These are phyloP conservation scores for Rafetus swinhoei DNA, from an alignment of 2,113 vertebrate species.

Conservation along the genomic window DNA sequence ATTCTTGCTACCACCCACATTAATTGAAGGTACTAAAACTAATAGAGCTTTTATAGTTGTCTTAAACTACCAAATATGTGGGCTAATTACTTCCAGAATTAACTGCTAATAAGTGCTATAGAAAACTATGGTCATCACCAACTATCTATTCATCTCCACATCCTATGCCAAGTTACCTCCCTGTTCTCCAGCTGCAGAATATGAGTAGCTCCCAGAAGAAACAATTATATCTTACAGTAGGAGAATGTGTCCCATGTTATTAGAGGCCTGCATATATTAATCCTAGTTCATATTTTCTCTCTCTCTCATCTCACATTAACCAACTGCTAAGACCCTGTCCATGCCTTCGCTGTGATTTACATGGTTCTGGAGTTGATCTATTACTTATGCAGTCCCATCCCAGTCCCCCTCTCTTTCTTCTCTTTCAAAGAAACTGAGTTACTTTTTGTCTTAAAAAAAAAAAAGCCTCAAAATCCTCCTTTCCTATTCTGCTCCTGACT, in stretches of 20 bases:
- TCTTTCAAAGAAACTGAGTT: neutral
- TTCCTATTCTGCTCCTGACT: neutral
- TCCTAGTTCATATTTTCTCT: neutral
- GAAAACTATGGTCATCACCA: neutral
- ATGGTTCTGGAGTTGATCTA: neutral
- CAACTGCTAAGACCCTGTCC: neutral
- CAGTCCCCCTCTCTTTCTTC: neutral
- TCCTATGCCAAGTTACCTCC: neutral
- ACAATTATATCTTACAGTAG: neutral
- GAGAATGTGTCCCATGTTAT: neutral
- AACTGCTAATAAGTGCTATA: neutral
- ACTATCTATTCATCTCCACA: neutral
- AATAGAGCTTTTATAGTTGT: neutral
- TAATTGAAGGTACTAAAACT: neutral
- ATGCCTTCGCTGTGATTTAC: neutral
- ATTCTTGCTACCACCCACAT: neutral
- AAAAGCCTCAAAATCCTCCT: neutral
- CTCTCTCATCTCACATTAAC: neutral
- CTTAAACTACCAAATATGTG: neutral
- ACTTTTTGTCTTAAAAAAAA: neutral
- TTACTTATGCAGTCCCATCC: neutral
- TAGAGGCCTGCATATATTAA: neutral
- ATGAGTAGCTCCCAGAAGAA: neutral
- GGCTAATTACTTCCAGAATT: slow-evolving; percentile 14
- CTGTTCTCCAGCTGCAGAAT: neutral